Conservation (phyloP, 2,113 vertebrate species). For the Collichthys lucidus region DNA sequence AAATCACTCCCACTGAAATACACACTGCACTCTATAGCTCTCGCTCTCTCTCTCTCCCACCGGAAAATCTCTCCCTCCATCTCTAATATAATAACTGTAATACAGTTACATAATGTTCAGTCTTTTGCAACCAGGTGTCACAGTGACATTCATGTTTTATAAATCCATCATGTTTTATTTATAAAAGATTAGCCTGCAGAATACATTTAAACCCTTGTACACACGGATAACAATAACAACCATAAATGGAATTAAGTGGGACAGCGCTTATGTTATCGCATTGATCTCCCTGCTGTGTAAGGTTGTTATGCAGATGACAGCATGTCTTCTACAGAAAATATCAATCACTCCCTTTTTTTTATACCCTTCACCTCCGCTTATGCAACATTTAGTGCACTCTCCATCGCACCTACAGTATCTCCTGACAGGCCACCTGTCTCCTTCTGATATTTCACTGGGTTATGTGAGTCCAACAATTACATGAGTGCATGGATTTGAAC, state of each 20-base stretch:
- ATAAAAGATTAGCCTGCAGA: background rate
- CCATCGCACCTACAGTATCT: background rate
- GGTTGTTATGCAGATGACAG: background rate
- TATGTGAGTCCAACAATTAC: conserved; percentile 8
- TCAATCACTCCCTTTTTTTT: background rate
- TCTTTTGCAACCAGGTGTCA: background rate
- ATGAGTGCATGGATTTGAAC: conserved; percentile 6
- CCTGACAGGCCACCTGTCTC: conserved; percentile 18
- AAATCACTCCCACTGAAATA: conserved; percentile 31
- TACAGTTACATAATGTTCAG: conserved; percentile 4
- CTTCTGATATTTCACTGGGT: conserved; percentile 11
- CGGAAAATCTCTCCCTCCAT: background rate
- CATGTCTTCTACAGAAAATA: background rate
- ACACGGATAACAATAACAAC: background rate
- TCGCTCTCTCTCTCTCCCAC: background rate
- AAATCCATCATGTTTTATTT: background rate
- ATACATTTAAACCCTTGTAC: background rate
- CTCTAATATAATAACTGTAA: conserved; percentile 13
- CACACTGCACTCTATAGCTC: background rate
- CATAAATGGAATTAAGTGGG: background rate
- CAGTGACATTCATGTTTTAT: conserved; percentile 12
- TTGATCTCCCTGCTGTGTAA: background rate
- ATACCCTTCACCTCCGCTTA: background rate
- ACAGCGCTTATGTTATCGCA: background rate
- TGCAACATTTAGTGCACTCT: background rate